phyloP scores from a whole-genome alignment of 2,888 invertebrate species.

The Odiellus spinosus region DNA sequence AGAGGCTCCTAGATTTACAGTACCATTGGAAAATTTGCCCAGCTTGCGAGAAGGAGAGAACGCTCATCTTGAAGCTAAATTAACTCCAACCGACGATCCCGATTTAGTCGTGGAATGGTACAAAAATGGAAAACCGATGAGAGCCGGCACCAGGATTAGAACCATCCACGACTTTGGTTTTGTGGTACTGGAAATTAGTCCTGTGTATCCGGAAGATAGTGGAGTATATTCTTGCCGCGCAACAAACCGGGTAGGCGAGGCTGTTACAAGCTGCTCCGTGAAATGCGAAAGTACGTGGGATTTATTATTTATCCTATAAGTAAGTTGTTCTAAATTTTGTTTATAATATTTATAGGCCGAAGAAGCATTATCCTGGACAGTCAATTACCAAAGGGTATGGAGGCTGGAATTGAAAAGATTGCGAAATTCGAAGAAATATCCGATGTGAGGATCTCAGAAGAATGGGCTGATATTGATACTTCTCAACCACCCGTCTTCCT shows the following conservation, averaged over 20 bases:
- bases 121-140: constrained; percentile 52
- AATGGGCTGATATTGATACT: constrained; percentile 46
- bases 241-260: constrained; percentile 73
- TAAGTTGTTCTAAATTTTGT: too few relatives aligned
- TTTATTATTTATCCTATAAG: too few relatives aligned
- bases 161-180: constrained; percentile 97
- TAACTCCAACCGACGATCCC: constrained; percentile 78
- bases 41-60: constrained; percentile 70
- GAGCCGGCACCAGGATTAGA: constrained; percentile 62
- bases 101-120: constrained; percentile 85
- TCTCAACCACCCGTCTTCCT: constrained; percentile 76
- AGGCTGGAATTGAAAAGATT: constrained; percentile 80
- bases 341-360: constrained; percentile 40
- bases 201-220: constrained; percentile 90
- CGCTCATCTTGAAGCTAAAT: constrained; percentile 85
- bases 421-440: constrained; percentile 62
- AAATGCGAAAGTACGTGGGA: constrained; percentile 23
- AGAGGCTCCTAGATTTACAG: constrained; percentile 77
- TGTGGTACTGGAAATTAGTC: constrained; percentile 90
- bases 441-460: constrained; percentile 28
- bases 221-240: constrained; percentile 58
- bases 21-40: constrained; percentile 70
- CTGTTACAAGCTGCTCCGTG: constrained; percentile 40
- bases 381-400: constrained; percentile 82
- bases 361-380: constrained; percentile 80